phyloP scores from a whole-genome alignment of 2,797 vertebrate species.

The Sebastes flavidus region DNA sequence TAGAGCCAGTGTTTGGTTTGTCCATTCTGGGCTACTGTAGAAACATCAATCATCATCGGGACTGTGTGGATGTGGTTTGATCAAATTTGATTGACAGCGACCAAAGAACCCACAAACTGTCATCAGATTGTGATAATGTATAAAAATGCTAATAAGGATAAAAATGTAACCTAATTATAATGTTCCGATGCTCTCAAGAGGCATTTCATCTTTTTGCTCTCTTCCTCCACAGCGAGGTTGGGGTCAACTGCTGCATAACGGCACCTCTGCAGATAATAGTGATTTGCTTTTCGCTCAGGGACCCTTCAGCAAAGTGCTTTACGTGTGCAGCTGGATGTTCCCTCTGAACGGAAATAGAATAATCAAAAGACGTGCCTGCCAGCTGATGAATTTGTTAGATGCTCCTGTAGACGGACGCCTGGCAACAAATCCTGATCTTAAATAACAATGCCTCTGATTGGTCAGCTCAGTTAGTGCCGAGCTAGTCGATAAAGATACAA shows the following conservation, averaged over 20 bases:
- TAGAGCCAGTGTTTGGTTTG: no score
- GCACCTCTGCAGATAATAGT: background rate
- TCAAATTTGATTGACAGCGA: background rate
- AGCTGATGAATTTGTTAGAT: conserved; percentile 48
- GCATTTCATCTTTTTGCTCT: background rate
- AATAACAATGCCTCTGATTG: conserved; percentile 35
- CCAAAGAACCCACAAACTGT: background rate
- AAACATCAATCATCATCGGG: background rate
- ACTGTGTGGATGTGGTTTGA: background rate
- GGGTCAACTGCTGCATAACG: background rate
- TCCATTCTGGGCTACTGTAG: no score
- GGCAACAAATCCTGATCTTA: conserved; percentile 62
- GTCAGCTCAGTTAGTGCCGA: conserved; percentile 10
- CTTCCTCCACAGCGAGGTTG: background rate
- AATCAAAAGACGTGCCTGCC: conserved; percentile 13
- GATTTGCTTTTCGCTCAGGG: background rate
- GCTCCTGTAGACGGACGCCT: conserved; percentile 20
- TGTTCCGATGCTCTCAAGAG: background rate
- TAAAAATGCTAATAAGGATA: background rate
- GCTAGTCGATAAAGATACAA: conserved; percentile 28
- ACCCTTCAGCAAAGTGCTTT: background rate
- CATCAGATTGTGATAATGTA: background rate
- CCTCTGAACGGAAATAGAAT: conserved; percentile 9
- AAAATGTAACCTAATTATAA: background rate
- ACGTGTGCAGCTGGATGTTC: conserved; percentile 1